phyloP scores from a whole-genome alignment of 1,140 invertebrate species.

The Chionoecetes opilio region DNA sequence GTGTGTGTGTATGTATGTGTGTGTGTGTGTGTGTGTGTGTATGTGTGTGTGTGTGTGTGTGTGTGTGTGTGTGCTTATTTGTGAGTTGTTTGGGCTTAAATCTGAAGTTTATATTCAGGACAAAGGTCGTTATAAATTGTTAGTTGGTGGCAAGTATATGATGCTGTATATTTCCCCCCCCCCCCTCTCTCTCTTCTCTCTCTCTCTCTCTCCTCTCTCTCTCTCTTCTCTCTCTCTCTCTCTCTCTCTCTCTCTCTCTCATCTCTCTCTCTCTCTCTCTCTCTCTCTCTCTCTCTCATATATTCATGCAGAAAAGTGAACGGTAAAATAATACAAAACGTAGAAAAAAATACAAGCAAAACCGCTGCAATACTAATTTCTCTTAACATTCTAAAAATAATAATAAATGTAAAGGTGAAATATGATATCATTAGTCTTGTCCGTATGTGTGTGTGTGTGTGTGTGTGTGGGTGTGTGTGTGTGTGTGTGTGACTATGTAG shows the following conservation, averaged over 20 bases:
- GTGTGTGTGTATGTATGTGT: background rate
- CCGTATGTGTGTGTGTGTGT: background rate
- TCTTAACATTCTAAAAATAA: background rate
- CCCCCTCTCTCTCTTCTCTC: background rate
- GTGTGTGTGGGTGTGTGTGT: slow-evolving; percentile 1
- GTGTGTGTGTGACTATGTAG: background rate
- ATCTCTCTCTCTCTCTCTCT: slow-evolving; percentile 9
- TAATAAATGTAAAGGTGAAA: too few species aligned
- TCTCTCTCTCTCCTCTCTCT: background rate
- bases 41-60: background rate
- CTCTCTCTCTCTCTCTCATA: background rate
- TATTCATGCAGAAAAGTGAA: background rate
- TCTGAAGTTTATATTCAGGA: background rate
- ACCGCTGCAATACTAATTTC: background rate
- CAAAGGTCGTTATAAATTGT: background rate
- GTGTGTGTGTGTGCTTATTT: background rate
- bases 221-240: too few species aligned
- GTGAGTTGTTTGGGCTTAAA: background rate
- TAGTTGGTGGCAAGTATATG: background rate
- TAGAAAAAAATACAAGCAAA: background rate
- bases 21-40: background rate
- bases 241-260: background rate
- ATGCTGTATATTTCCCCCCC: background rate
- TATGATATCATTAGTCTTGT: background rate
- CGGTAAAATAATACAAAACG: background rate